Percentiles rank a stretch among this genome's conserved stretches.
Conservation (phyloP, 1,140 invertebrate species). For the Philopotamus ludificatus region DNA sequence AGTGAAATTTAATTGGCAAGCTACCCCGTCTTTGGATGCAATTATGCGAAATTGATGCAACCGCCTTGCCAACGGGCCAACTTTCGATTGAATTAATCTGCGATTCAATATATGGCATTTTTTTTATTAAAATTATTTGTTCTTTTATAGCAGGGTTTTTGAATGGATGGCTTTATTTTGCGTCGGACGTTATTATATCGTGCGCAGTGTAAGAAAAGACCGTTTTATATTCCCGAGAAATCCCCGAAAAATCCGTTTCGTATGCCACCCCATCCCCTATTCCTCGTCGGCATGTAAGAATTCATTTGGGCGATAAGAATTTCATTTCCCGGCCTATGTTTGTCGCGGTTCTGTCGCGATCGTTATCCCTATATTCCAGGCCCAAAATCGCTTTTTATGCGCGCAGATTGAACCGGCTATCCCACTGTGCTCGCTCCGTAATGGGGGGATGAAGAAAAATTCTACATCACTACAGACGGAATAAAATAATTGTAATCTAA, state of each 20-base stretch:
- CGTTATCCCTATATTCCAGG: slow-evolving; percentile 32
- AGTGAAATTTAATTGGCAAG: slow-evolving; percentile 27
- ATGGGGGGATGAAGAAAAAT: slow-evolving; percentile 2
- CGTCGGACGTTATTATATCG: slow-evolving; percentile 8
- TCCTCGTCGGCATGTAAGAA: slow-evolving; percentile 37
- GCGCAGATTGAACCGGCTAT: slow-evolving; percentile 7
- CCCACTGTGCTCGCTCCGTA: background rate
- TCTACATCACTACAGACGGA: too few relatives aligned
- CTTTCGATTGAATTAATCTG: slow-evolving; percentile 20
- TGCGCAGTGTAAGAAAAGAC: background rate
- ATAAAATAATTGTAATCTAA: too few relatives aligned
- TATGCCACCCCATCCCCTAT: slow-evolving; percentile 1
- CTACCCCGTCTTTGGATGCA: background rate
- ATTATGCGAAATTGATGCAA: slow-evolving; percentile 22
- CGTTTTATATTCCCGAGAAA: slow-evolving; percentile 26
- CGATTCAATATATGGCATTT: background rate
- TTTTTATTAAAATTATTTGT: background rate
- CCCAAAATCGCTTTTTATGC: slow-evolving; percentile 13
- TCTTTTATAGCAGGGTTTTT: background rate
- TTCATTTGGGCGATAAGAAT: slow-evolving; percentile 42
- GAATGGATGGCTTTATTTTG: slow-evolving; percentile 23
- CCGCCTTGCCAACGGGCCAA: slow-evolving; percentile 10
- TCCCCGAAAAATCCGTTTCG: slow-evolving; percentile 18
- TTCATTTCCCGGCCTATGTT: slow-evolving; percentile 40
- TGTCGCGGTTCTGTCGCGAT: slow-evolving; percentile 33